Base-by-base conservation (phyloP, 1,140 invertebrate genomes). In the Diorhabda sublineata region DNA sequence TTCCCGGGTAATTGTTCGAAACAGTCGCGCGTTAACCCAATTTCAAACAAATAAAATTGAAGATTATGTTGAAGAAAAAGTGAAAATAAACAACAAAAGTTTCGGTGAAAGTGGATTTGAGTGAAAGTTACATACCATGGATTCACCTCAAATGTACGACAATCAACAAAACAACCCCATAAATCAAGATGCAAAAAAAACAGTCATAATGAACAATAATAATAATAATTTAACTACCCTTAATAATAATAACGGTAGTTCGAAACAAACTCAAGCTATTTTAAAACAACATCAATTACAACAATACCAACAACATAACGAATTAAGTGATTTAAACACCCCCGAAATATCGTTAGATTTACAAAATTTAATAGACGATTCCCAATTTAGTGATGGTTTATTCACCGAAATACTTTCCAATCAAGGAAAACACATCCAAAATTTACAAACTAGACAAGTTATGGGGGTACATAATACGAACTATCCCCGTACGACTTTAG, bases 281-380 rank as follows among this genome's bases (percentile, higher is more conserved):
- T 61, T 81, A 58, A 81, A 81, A 64, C 79, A 80, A 66, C 79
- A 81, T 64, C 82, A 88, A 71, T 81, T 87, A 73, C 87, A 85
- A 72, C 88, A 85, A 68, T 91, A 90, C 80, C 88, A 91, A 44
- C 88, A 91, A 42, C 88, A 85, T 61, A 84, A 88, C 45, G 93
- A 96, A 75, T 83, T 95, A 61, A 91, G 92, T 73, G 93, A 96
- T 77, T 84, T 96, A 69, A 94, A 92, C 79, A 92, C 90, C 11
- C 92, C 93, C 59, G 94, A 96, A 81, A 95, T 96, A 77, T 92
- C 91, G 45, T 82, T 96, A 69, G 93, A 96, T 76, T 84, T 96
- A 67, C 92, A 94, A 76, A 90, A 92, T 79, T 84, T 96, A 73
- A 95, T 95, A 75, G 93, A 95, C 81, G 93, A 95, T 77, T 85